phyloP scores from a whole-genome alignment of 2,113 vertebrate genomes.

The Ammospiza nelsoni region DNA sequence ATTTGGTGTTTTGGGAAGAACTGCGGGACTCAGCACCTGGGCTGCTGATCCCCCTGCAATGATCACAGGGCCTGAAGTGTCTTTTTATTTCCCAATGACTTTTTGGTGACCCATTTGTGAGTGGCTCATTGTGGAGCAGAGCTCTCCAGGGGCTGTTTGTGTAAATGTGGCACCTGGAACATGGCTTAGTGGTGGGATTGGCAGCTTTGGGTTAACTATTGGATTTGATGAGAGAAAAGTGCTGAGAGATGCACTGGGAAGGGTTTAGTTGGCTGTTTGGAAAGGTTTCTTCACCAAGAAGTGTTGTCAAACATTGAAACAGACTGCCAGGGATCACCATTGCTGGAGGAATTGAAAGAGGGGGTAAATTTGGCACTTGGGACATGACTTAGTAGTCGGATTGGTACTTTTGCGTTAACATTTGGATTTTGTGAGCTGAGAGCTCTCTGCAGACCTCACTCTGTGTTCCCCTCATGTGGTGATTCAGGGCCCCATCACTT shows the following conservation, averaged over 20 bases:
- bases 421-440: not conserved
- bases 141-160: too few relatives aligned
- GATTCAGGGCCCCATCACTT: not conserved
- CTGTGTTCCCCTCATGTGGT: not conserved
- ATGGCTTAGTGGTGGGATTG: not conserved
- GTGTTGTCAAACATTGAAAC: not conserved
- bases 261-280: not conserved
- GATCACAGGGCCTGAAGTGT: too few relatives aligned
- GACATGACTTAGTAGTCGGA: not conserved
- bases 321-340: too few relatives aligned
- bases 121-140: too few relatives aligned
- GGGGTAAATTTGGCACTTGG: not conserved
- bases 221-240: not conserved
- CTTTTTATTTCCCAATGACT: too few relatives aligned
- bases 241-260: fast-evolving
- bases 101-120: too few relatives aligned
- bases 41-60: too few relatives aligned
- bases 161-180: too few relatives aligned
- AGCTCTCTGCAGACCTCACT: too few relatives aligned
- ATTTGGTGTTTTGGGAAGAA: too few relatives aligned
- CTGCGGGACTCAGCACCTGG: not conserved
- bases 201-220: too few relatives aligned
- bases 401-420: not conserved
- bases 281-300: not conserved
- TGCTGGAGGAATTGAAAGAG: not conserved